These are phyloP conservation scores for Malacosoma neustria DNA, from an alignment of 2,888 invertebrate species.

Conservation along the genomic window DNA sequence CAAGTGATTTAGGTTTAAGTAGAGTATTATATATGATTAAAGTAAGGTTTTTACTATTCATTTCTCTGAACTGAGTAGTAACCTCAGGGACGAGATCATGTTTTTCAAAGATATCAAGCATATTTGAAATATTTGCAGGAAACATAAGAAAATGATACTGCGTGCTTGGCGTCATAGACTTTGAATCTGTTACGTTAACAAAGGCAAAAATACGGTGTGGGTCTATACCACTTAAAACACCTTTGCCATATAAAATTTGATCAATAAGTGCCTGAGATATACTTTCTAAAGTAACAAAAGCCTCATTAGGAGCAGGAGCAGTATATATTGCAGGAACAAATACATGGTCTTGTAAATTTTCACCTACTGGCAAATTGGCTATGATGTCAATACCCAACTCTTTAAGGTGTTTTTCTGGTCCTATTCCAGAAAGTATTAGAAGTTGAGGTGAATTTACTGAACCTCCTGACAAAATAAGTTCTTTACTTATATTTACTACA, in stretches of 20 bases:
- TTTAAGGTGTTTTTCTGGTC: conserved; percentile 51
- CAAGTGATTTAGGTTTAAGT: conserved; percentile 80
- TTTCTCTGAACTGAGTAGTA: conserved; percentile 23
- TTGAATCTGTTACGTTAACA: conserved; percentile 37
- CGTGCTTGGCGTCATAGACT: conserved; percentile 35
- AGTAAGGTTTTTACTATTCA: conserved; percentile 34
- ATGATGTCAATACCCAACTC: conserved; percentile 45
- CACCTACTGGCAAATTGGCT: conserved; percentile 63
- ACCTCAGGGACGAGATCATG: conserved; percentile 34
- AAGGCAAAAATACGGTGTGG: conserved; percentile 43
- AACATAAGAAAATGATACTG: conserved; percentile 40
- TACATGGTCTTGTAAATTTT: conserved; percentile 69
- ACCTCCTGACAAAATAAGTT: conserved; percentile 67
- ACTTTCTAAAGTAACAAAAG: conserved; percentile 23
- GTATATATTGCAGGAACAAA: conserved; percentile 46
- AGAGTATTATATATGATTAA: conserved; percentile 73
- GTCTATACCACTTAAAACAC: conserved; percentile 53
- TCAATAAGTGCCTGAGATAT: conserved; percentile 39
- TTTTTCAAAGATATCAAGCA: conserved; percentile 31
- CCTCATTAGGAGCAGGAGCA: conserved; percentile 26
- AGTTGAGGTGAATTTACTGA: conserved; percentile 67
- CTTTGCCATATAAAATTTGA: conserved; percentile 63
- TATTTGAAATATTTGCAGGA: conserved; percentile 29
- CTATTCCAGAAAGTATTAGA: conserved; percentile 68
- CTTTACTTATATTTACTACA: conserved; percentile 47